These are phyloP conservation scores for Gasterosteus aculeatus DNA, from an alignment of 2,113 vertebrate genomes.

Conservation along the genomic window DNA sequence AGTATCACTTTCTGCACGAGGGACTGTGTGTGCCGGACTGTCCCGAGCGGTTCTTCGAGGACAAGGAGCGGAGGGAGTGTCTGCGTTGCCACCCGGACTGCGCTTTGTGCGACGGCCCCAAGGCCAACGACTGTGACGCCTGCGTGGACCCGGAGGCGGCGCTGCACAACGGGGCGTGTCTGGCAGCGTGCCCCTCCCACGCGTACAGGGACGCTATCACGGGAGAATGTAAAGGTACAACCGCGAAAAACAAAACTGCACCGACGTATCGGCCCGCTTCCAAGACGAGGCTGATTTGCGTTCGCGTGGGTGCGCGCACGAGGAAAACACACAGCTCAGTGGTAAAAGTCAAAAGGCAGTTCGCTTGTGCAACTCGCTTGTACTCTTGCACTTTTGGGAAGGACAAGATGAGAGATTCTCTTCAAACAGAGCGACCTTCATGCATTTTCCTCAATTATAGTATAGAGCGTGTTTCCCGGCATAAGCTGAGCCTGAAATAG, in stretches of 20 bases:
- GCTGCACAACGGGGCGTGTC: conserved; percentile 81
- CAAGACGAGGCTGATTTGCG: neutral
- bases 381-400: neutral
- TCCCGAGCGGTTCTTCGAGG: conserved; percentile 82
- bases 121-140: conserved; percentile 78
- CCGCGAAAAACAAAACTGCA: neutral
- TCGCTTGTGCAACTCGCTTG: conserved; percentile 2
- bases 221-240: conserved; percentile 84
- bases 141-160: conserved; percentile 66
- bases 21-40: conserved; percentile 82
- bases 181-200: conserved; percentile 79
- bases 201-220: conserved; percentile 81
- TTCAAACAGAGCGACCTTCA: conserved; percentile 28
- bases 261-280: neutral
- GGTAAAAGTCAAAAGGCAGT: neutral
- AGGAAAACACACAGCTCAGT: neutral
- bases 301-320: no score
- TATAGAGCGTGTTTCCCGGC: conserved; percentile 47
- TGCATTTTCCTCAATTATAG: conserved; percentile 46
- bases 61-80: conserved; percentile 74
- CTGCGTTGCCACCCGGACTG: conserved; percentile 85
- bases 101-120: conserved; percentile 81
- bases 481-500: conserved; percentile 62
- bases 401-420: conserved; percentile 26
- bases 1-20: conserved; percentile 80